These are phyloP conservation scores for Metacarcinus magister DNA, from an alignment of 2,888 invertebrate species.

Conservation along the genomic window DNA sequence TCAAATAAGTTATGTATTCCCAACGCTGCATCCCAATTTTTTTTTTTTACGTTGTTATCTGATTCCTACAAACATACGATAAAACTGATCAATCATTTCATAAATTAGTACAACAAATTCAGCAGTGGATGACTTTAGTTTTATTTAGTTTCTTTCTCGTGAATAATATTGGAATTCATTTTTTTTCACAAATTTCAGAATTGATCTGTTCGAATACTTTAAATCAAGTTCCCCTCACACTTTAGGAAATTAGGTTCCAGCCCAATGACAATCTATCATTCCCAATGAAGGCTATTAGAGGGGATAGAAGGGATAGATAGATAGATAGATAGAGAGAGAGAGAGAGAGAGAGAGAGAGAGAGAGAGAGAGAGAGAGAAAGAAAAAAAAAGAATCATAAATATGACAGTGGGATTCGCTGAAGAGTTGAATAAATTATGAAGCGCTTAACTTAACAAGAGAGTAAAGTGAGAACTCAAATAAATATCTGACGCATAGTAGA, in stretches of 20 bases:
- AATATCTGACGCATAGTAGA: neutral
- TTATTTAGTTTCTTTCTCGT: too few species aligned
- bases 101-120: too few species aligned
- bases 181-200: too few species aligned
- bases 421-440: neutral
- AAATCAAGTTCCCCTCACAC: neutral
- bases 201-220: neutral
- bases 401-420: neutral
- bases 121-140: too few species aligned
- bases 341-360: conserved; percentile 26
- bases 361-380: neutral
- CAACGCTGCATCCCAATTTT: too few species aligned
- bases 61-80: too few species aligned
- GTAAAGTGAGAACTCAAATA: neutral
- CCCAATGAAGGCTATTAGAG: neutral
- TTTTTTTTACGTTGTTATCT: too few species aligned
- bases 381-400: neutral
- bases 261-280: neutral
- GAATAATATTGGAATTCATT: too few species aligned
- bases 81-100: too few species aligned
- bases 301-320: conserved; percentile 7
- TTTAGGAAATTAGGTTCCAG: neutral
- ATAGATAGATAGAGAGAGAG: neutral
- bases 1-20: too few species aligned
- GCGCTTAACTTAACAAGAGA: neutral